Base-by-base conservation (phyloP, 1,140 invertebrate genomes). In the Harlomillsia oculata region DNA sequence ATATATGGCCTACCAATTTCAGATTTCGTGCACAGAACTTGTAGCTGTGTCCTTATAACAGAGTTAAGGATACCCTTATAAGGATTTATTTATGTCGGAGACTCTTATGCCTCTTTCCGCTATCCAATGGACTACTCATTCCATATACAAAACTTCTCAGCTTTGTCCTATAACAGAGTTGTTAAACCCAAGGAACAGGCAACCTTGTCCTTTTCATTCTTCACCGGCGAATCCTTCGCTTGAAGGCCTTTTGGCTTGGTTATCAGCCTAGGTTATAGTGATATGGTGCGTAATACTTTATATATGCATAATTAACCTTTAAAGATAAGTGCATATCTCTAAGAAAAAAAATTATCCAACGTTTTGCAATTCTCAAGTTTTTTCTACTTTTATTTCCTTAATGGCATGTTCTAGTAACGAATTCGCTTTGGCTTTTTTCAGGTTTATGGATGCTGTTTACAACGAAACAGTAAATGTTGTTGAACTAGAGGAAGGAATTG, bases 81-180 rank as follows among this genome's bases (percentile, higher is more conserved):
- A n/a, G n/a, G n/a, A n/a, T n/a, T n/a, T n/a, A 63, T 96, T 97
- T 67, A 74, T 89, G 13, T 78, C 99, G 8, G 93, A 98, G 69
- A 84, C 83, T 3, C 77, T 97, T 67, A 98, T 69, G 93, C 94
- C 0, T 97, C 95, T 0, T 96, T 99, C 80, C 82, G 95, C 67
- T 99, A 98, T 69, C 92, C 95, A 18, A 90, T 97, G 83, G 96
- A 99, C 72, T 98, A 92, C 74, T 92, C 84, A 63, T 99, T 94
- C 71, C 89, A 93, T 70, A 95, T 99, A 66, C 95, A 98, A 73
- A 98, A 98, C 75, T 98, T 97, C 75, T 91, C 92, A 1, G 83
- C 87, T 1, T 78, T 93, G 65, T 78, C 82, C n/a, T 97, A 90
- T 72, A 86, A 93, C 66, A 81, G 82, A 67, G 76, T 86, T 67